These are phyloP conservation scores for Anarhynchus alexandrinus DNA, from an alignment of 2,113 vertebrate species.

Conservation along the genomic window DNA sequence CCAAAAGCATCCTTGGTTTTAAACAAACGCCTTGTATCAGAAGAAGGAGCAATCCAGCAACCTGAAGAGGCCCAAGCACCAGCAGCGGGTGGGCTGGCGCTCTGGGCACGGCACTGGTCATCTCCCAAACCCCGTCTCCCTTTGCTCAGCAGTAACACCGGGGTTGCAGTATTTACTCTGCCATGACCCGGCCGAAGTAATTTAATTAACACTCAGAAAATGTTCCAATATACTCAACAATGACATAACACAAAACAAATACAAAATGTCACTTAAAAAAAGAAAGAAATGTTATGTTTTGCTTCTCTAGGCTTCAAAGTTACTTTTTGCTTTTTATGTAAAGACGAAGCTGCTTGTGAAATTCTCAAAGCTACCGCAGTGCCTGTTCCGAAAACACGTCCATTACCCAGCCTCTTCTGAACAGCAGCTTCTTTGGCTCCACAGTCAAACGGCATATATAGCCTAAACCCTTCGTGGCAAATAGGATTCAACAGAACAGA, in stretches of 20 bases:
- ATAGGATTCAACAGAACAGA: not conserved
- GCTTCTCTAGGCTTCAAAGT: not conserved
- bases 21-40: not conserved
- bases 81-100: fast-evolving
- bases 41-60: not conserved
- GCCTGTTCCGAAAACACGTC: not conserved
- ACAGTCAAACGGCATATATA: not conserved
- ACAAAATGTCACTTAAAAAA: not conserved
- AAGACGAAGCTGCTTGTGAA: not conserved
- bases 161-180: not conserved
- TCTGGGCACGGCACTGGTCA: fast-evolving
- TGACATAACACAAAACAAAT: not conserved
- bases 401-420: not conserved
- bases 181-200: not conserved
- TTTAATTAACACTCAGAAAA: not conserved
- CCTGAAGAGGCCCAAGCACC: not conserved
- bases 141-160: not conserved
- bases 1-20: not conserved
- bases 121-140: not conserved
- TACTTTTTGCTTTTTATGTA: not conserved
- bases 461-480: not conserved
- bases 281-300: not conserved
- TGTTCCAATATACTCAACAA: not conserved
- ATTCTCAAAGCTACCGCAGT: not conserved
- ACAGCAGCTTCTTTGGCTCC: not conserved